These are phyloP conservation scores for Lepidurus arcticus DNA, from an alignment of 1,140 invertebrate species.

Conservation along the genomic window DNA sequence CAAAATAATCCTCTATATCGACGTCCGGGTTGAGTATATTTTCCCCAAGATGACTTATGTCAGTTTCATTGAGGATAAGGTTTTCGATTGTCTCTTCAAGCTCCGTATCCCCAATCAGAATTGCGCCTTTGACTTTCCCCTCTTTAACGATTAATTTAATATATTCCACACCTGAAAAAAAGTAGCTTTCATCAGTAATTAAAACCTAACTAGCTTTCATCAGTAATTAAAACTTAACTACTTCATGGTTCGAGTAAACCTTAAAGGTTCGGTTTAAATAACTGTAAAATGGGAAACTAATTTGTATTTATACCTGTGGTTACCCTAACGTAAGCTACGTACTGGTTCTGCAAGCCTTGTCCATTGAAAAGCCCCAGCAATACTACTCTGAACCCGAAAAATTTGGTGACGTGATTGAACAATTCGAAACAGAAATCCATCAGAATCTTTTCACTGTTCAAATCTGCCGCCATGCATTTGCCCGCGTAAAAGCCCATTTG, in stretches of 20 bases:
- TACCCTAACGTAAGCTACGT: conserved; percentile 80
- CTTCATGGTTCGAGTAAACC: background rate
- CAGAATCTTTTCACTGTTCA: conserved; percentile 53
- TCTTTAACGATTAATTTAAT: conserved; percentile 84
- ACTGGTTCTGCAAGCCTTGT: conserved; percentile 73
- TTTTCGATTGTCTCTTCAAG: conserved; percentile 98
- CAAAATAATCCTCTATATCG: conserved; percentile 99
- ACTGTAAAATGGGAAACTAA: background rate
- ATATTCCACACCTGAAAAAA: conserved; percentile 62
- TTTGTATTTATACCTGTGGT: conserved; percentile 55
- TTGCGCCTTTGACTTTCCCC: conserved; percentile 81
- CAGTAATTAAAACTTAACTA: background rate
- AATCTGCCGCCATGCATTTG: conserved; percentile 71
- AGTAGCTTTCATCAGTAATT: conserved; percentile 4
- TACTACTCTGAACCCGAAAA: conserved; percentile 93
- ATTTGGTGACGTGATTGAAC: conserved; percentile 90
- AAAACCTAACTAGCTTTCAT: background rate
- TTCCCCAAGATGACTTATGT: conserved; percentile 80
- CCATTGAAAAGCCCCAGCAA: conserved; percentile 91
- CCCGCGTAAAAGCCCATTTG: conserved; percentile 95
- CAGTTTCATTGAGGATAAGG: conserved; percentile 89
- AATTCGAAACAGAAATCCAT: conserved; percentile 93
- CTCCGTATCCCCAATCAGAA: conserved; percentile 94
- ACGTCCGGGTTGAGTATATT: conserved; percentile 90
- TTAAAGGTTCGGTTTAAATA: background rate